Evolutionary conservation across 2,888 invertebrate species (phyloP), one percentile per base, ranked within the genome.

Genomic region (Torymus texanus): DNA sequence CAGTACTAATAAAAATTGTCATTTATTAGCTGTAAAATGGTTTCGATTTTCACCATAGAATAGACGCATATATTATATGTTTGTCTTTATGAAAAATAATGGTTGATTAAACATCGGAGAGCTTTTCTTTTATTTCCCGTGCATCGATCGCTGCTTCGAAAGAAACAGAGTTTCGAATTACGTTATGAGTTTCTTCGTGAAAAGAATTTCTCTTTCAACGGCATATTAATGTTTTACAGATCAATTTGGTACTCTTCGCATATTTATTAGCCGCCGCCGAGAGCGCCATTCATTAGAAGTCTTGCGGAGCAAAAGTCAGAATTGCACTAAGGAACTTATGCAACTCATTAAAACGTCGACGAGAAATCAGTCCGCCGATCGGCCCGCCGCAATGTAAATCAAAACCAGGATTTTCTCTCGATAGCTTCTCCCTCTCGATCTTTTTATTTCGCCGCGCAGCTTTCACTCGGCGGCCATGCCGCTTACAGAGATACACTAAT

Each of bases 401-500:
- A 66, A 74, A 74, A 65, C 14, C 21, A 24, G 74, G 58, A 55
- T 53, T 70, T 50, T 58, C 14, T 55, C 13, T 18, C 56, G 13
- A 63, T 63, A 62, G 51, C 11, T 63, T 58, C 11, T 55, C 24
- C 56, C 10, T 66, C 65, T 74, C 14, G 56, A 10, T 41, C 41
- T 2, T 16, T 62, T 63, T 41, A 63, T 41, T n/a, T 11, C 41
- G 24, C 50, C 14, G 2, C 14, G 21, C 50, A 12, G 13, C n/a
- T 14, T 29, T 2, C n/a, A 16, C 29, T 56, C 51, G 14, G 16
- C 16, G 16, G 51, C 11, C 13, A 8, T 21, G 63, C 21, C 51
- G 56, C 10, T 58, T 2, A 61, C 56, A 75, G 58, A 75, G 66
- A 16, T 51, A 41, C 58, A 65, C 24, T 75, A 66, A 75, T 76